Conservation (phyloP, 2,888 invertebrate genomes). For the Nemoura dubitans region DNA sequence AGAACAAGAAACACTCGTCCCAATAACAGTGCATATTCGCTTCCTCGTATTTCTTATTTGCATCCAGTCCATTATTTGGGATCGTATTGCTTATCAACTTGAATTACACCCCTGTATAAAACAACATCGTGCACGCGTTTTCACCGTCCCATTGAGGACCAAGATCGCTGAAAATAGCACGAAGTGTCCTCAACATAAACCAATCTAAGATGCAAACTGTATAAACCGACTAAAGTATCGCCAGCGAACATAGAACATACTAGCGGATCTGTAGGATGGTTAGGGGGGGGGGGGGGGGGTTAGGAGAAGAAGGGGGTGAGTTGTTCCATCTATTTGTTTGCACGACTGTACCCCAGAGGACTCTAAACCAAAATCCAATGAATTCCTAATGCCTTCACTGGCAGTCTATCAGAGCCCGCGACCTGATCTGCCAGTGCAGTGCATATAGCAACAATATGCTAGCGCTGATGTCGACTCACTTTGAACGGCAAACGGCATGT, state of each 20-base stretch:
- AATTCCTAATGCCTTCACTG: constrained; percentile 45
- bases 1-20: too few relatives aligned
- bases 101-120: background rate
- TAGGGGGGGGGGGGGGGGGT: background rate
- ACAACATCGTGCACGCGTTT: background rate
- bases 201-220: background rate
- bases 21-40: background rate
- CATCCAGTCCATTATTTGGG: background rate
- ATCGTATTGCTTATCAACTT: constrained; percentile 4
- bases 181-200: background rate
- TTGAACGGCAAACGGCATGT: constrained; percentile 36
- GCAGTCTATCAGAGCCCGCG: background rate
- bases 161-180: background rate
- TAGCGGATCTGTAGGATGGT: background rate
- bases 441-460: background rate
- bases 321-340: constrained; percentile 39
- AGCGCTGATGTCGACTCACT: background rate
- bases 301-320: background rate
- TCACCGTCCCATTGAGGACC: background rate
- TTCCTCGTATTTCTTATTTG: background rate
- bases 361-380: constrained; percentile 49
- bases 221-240: constrained; percentile 1
- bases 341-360: constrained; percentile 38
- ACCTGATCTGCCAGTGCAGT: background rate
- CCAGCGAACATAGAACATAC: background rate